Conservation (phyloP, 2,113 vertebrate genomes). For the Numida meleagris region DNA sequence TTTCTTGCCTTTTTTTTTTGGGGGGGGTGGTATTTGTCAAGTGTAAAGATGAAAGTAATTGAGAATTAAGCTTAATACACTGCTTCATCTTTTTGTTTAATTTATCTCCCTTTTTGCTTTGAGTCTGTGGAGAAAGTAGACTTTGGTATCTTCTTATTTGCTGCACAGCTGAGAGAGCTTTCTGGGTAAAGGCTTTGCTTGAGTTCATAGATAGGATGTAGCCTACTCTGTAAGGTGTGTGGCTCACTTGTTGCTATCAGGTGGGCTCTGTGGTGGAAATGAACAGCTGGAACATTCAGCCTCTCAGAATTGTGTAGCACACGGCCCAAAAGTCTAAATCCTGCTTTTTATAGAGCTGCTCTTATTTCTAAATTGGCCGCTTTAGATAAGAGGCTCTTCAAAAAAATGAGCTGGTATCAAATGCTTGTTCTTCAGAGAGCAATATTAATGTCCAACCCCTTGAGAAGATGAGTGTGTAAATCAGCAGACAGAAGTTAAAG, state of each 20-base stretch:
- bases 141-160: neutral
- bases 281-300: neutral
- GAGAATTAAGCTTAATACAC: neutral
- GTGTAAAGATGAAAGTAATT: neutral
- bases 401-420: neutral
- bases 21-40: neutral
- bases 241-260: neutral
- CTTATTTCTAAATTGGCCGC: neutral
- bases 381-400: neutral
- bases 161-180: too few relatives aligned
- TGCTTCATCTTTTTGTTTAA: neutral
- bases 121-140: fast-evolving
- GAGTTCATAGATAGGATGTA: neutral
- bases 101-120: neutral
- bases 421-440: neutral
- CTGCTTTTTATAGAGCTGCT: neutral
- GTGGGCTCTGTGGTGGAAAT: fast-evolving
- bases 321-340: neutral
- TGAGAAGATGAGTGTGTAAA: neutral
- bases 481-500: neutral
- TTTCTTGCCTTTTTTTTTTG: neutral
- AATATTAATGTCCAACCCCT: neutral
- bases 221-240: fast-evolving
- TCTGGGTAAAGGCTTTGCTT: neutral
- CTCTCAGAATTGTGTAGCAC: neutral